A percentile compares a stretch with the other conserved stretches of the same genome.
Conservation (phyloP, 2,797 vertebrate genomes). For the Trachurus trachurus region DNA sequence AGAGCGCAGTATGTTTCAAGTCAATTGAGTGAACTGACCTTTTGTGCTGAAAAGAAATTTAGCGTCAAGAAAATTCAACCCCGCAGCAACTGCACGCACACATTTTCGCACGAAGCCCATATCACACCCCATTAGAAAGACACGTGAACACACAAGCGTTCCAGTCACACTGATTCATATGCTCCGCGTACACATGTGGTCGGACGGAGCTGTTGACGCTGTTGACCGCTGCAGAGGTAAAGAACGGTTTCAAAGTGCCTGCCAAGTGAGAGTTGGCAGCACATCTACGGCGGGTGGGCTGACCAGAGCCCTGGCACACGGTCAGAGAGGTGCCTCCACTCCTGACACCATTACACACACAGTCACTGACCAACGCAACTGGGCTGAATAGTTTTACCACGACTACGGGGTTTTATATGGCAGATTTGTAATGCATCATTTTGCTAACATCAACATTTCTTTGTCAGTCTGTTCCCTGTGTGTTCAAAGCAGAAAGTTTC, state of each 20-base stretch:
- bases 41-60: slow-evolving; percentile 25
- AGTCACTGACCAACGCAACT: slow-evolving; percentile 53
- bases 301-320: slow-evolving; percentile 66
- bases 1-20: not conserved
- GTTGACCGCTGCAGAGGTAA: slow-evolving; percentile 77
- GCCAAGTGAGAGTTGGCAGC: slow-evolving; percentile 79
- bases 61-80: slow-evolving; percentile 21
- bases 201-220: slow-evolving; percentile 76
- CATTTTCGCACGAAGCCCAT: slow-evolving; percentile 46
- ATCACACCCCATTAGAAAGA: slow-evolving; percentile 68
- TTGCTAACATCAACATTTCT: slow-evolving; percentile 65
- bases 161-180: slow-evolving; percentile 71
- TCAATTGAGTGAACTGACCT: slow-evolving; percentile 18
- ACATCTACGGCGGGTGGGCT: slow-evolving; percentile 69
- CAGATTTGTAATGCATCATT: slow-evolving; percentile 65
- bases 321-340: slow-evolving; percentile 53
- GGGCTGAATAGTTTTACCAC: slow-evolving; percentile 66
- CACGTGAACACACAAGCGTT: slow-evolving; percentile 58
- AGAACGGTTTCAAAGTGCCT: slow-evolving; percentile 69
- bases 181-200: slow-evolving; percentile 69
- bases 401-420: slow-evolving; percentile 72
- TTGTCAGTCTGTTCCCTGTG: slow-evolving; percentile 55
- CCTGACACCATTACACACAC: slow-evolving; percentile 52
- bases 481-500: slow-evolving; percentile 52
- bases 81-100: slow-evolving; percentile 58